Evolutionary conservation across 2,888 invertebrate genomes (phyloP), one percentile per base, ranked within the genome.

Genomic region (Pseudococcus viburni): DNA sequence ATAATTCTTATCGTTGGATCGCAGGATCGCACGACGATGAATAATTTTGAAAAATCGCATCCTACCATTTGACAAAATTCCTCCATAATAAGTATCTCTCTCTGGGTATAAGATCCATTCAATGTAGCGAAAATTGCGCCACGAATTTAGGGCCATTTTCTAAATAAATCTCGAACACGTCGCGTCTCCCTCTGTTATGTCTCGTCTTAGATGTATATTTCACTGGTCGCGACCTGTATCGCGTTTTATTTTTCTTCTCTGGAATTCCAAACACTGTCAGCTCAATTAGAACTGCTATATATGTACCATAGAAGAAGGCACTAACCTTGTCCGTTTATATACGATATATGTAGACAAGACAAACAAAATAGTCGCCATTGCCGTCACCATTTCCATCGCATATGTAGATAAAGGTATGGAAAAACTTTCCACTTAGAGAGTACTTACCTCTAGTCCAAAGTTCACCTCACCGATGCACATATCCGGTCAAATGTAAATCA

Each of bases 31-130:
- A 64, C 64, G 22, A 15, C 9, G 64, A 6, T 22, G 64, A 64
- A 64, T 64, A 22, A 64, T 64, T 64, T 64, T 64, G 9, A 64
- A 64, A 64, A 64, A 64, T 64, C 22, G 64, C 64, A 22, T 19
- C 19, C 64, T 6, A 15, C 17, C 3, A n/a, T 55, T 5, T 3
- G n/a, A 9, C 42, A 42, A 42, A 42, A 42, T 42, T 42, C 42
- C 42, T 42, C 42, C 42, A 42, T 42, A 42, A 42, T 42, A 42
- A 42, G 42, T 42, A 42, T 9, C 26, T 33, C 26, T 33, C 3
- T 33, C 42, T 3, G 9, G 42, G 42, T 42, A 42, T 42, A 7
- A 42, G 9, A 42, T 59, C 0, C 17, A 59, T n/a, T n/a, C n/a
- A 59, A n/a, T 59, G 59, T 59, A 15, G 59, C n/a, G n/a, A 59